A percentile compares a stretch with the other conserved stretches of the same genome.
These are phyloP conservation scores for Apeira syringaria DNA, from an alignment of 2,888 invertebrate genomes.

Conservation along the genomic window DNA sequence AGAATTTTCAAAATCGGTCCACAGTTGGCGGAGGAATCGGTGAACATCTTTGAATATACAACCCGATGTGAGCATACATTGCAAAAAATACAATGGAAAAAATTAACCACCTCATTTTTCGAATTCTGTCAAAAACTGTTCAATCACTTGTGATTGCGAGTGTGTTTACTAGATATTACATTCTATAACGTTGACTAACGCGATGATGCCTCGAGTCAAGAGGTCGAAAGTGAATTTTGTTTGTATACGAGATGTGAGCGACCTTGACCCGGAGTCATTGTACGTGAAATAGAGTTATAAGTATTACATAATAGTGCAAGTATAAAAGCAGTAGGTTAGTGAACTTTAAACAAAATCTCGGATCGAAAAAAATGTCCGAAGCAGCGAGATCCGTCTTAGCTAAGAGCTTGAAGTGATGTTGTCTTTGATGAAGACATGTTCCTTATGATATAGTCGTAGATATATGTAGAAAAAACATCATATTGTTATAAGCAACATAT, in stretches of 20 bases:
- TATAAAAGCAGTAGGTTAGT: background rate
- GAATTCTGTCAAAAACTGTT: background rate
- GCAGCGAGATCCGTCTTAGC: too few relatives aligned
- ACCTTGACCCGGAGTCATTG: constrained; percentile 35
- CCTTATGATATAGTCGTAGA: too few relatives aligned
- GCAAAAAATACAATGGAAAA: too few relatives aligned
- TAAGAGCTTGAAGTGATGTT: too few relatives aligned
- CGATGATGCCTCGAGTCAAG: constrained; percentile 26
- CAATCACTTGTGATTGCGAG: constrained; percentile 3
- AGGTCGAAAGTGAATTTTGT: constrained; percentile 59
- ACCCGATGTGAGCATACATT: too few relatives aligned
- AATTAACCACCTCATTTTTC: too few relatives aligned
- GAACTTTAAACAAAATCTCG: background rate
- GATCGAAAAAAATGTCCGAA: background rate
- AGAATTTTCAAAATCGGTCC: too few relatives aligned
- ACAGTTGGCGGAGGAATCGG: too few relatives aligned
- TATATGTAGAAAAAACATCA: too few relatives aligned
- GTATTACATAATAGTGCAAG: background rate
- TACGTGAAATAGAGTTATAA: constrained; percentile 10
- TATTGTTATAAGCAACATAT: too few relatives aligned
- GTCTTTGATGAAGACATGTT: too few relatives aligned
- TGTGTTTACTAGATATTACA: constrained; percentile 10
- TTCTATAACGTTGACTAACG: constrained; percentile 51
- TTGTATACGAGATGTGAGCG: constrained; percentile 33
- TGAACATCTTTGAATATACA: too few relatives aligned